Evolutionary conservation across 2,113 vertebrate species (phyloP).

Genomic region (Loxodonta africana): DNA sequence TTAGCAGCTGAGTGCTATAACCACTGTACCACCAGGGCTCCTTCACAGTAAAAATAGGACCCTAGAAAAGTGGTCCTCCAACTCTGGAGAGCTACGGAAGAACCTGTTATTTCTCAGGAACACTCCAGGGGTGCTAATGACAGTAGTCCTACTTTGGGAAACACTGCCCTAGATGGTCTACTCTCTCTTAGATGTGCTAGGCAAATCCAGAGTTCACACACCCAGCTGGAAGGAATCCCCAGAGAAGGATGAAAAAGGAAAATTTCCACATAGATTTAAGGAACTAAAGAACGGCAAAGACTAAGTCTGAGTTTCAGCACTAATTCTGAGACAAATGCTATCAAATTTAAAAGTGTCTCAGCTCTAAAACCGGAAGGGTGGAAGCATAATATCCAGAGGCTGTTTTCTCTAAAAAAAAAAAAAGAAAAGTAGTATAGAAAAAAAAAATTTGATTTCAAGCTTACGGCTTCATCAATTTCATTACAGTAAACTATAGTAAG

Average conservation of each 20-base stretch:
- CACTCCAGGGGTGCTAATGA: too few species aligned
- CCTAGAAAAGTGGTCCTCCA: background rate
- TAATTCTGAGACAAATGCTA: constrained; percentile 31
- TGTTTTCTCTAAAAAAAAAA: constrained; percentile 22
- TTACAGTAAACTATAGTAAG: constrained; percentile 55
- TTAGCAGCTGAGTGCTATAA: too few species aligned
- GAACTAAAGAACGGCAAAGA: constrained; percentile 37
- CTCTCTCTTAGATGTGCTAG: background rate
- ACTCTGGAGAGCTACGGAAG: background rate
- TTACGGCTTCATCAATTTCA: constrained; percentile 73
- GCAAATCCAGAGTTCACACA: background rate
- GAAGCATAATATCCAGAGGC: background rate
- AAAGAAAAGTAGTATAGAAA: background rate
- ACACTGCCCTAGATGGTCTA: background rate
- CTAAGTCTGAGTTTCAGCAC: background rate
- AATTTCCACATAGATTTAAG: constrained; percentile 52
- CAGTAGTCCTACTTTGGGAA: background rate
- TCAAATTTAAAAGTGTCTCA: constrained; percentile 6
- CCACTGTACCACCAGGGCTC: too few species aligned
- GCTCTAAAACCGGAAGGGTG: constrained; percentile 52
- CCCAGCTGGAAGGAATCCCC: background rate
- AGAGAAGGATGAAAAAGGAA: background rate
- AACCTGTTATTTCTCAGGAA: background rate
- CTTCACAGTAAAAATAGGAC: background rate
- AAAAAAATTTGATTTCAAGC: constrained; percentile 77